Conservation (phyloP, 2,797 vertebrate genomes). For the Kryptolebias ocellatus region DNA sequence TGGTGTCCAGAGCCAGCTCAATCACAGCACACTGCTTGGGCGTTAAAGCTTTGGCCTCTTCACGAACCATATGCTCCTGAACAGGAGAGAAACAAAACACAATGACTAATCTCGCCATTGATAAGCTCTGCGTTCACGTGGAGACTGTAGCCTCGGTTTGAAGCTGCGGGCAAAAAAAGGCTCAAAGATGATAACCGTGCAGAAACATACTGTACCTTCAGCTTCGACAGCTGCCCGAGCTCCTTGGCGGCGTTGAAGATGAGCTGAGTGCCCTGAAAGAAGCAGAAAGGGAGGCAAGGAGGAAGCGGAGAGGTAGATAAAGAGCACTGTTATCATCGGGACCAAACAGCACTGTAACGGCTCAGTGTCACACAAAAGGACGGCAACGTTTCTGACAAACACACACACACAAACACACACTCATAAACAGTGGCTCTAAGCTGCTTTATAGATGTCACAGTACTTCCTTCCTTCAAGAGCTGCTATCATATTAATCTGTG, state of each 20-base stretch:
- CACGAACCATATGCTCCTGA: constrained; percentile 98
- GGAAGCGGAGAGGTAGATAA: constrained; percentile 32
- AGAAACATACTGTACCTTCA: constrained; percentile 86
- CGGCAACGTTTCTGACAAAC: constrained; percentile 60
- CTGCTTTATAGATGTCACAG: constrained; percentile 48
- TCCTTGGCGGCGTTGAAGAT: constrained; percentile 99
- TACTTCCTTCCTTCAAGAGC: constrained; percentile 56
- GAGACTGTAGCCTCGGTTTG: constrained; percentile 4
- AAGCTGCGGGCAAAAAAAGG: not conserved
- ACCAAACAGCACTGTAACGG: constrained; percentile 41
- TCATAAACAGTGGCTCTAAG: constrained; percentile 58
- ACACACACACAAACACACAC: constrained; percentile 60
- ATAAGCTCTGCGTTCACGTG: not conserved
- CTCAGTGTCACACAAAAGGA: constrained; percentile 73
- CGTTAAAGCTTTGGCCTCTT: constrained; percentile 95
- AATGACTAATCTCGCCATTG: constrained; percentile 4
- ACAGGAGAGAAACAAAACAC: constrained; percentile 11
- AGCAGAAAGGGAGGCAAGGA: constrained; percentile 35
- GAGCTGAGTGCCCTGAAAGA: constrained; percentile 93
- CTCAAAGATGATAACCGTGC: not conserved
- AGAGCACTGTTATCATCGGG: constrained; percentile 37
- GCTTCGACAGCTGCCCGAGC: constrained; percentile 96
- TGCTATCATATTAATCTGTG: constrained; percentile 52
- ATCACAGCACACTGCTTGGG: constrained; percentile 98
- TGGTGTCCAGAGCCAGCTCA: constrained; percentile 95